A percentile compares a stretch with the other conserved stretches of the same genome.
phyloP scores from a whole-genome alignment of 35 echinoderm and acorn worm genomes.

The Antedon bifida region DNA sequence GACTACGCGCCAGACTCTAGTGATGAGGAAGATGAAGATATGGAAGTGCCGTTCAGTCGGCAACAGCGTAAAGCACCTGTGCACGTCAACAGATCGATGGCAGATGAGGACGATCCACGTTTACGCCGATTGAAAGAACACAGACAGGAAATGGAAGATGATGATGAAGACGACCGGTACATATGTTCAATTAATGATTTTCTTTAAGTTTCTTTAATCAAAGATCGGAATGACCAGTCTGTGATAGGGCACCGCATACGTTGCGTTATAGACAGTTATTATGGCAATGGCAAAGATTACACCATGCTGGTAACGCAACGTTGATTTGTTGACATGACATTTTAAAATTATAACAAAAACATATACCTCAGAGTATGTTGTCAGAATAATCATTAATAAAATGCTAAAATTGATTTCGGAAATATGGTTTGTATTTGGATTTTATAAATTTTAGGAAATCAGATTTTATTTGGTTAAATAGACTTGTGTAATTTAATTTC shows the following conservation, averaged over 20 bases:
- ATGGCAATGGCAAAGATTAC: background rate
- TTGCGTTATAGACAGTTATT: background rate
- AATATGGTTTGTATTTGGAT: no score
- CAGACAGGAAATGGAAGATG: conserved; percentile 37
- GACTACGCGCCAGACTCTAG: conserved; percentile 84
- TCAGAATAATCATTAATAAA: no score
- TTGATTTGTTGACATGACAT: background rate
- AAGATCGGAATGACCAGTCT: background rate
- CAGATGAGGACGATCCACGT: conserved; percentile 45
- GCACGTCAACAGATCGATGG: background rate
- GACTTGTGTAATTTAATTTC: background rate
- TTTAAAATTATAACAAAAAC: no score
- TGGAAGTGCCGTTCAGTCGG: conserved; percentile 9
- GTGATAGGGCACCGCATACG: background rate
- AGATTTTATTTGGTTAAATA: background rate
- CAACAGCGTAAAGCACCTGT: background rate
- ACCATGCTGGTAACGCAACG: background rate
- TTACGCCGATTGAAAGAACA: conserved; percentile 45
- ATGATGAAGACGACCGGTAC: conserved; percentile 50
- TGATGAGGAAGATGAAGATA: conserved; percentile 50
- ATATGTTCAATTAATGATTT: background rate
- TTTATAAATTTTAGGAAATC: background rate
- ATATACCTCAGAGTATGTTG: no score
- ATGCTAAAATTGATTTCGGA: no score
- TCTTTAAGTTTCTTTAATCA: background rate